Evolutionary conservation across 2,113 vertebrate species (phyloP), one percentile per base, ranked within the genome.

Genomic region (Actenoides lindsayi): DNA sequence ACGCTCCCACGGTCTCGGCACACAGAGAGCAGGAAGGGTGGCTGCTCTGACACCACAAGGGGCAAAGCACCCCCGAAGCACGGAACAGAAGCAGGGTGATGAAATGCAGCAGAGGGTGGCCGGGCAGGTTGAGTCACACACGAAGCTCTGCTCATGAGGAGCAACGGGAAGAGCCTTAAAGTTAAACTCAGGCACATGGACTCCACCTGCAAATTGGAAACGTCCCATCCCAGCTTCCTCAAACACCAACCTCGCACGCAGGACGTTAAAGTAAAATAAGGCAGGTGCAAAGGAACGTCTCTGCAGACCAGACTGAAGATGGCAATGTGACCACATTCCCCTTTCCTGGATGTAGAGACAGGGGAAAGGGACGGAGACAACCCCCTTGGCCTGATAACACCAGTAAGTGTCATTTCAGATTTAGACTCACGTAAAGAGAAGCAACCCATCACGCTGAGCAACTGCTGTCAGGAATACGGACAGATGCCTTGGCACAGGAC

Each of bases 21-120:
- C 56, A 6, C 5, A 0, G 8, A 16, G 35, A 1, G 28, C 13
- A 0, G 0, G 16, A 31, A 16, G 59, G 68, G 14, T 0, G 18
- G 10, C 46, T 8, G 28, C 86, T 31, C 4, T 2, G 17, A 19
- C 28, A 7, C 50, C 15, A 17, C 15, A 24, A 27, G 37, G 65
- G 53, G 28, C 13, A 24, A 7, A 31, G 44, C 15, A 28, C 13
- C 48, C 56, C 46, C 10, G 0, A 3, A 23, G 31, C 0, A 0
- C 5, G 27, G 3, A 7, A 31, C 13, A 7, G 41, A 20, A 4
- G 0, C 4, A 33, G 33, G 71, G 35, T 3, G 46, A 21, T 5
- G 3, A 15, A 24, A 13, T 1, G 9, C 33, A 30, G 59, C 53
- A 35, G 31, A 48, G 53, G 51, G 19, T 6, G 30, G 1, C 3